These are phyloP conservation scores for Agonum fuliginosum DNA, from an alignment of 2,888 invertebrate species.

Conservation along the genomic window DNA sequence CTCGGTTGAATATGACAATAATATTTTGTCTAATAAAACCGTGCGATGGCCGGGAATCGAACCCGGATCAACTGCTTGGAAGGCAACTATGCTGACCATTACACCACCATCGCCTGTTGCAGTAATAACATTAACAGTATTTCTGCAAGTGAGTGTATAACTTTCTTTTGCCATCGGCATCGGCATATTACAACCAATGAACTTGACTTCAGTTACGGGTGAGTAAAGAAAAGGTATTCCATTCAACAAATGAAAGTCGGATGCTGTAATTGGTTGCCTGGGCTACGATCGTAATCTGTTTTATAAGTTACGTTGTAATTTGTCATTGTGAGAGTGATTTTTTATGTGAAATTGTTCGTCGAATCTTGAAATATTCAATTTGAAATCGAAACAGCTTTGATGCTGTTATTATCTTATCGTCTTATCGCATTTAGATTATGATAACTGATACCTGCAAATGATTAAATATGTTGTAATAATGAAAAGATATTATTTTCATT, in stretches of 20 bases:
- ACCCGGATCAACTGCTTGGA: slow-evolving; percentile 74
- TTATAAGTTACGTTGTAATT: neutral
- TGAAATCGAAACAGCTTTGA: neutral
- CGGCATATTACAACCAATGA: neutral
- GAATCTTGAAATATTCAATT: neutral
- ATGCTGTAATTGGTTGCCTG: slow-evolving; percentile 7
- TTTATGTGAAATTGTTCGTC: neutral
- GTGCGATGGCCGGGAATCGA: slow-evolving; percentile 74
- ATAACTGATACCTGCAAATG: too few relatives aligned
- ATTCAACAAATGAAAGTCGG: slow-evolving; percentile 17
- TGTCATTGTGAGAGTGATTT: neutral
- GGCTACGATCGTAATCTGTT: neutral
- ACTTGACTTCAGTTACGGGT: slow-evolving; percentile 29
- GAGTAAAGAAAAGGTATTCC: neutral
- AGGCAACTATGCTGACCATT: slow-evolving; percentile 74
- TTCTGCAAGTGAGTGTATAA: neutral
- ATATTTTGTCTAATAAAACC: too few relatives aligned
- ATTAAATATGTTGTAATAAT: too few relatives aligned
- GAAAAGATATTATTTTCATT: too few relatives aligned
- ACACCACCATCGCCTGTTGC: slow-evolving; percentile 71
- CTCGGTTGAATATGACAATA: too few relatives aligned
- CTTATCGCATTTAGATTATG: neutral
- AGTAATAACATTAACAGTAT: neutral
- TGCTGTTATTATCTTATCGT: neutral
- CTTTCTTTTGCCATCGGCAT: slow-evolving; percentile 4